Conservation (phyloP, 2,888 invertebrate genomes). For the Tenthredo notha region DNA sequence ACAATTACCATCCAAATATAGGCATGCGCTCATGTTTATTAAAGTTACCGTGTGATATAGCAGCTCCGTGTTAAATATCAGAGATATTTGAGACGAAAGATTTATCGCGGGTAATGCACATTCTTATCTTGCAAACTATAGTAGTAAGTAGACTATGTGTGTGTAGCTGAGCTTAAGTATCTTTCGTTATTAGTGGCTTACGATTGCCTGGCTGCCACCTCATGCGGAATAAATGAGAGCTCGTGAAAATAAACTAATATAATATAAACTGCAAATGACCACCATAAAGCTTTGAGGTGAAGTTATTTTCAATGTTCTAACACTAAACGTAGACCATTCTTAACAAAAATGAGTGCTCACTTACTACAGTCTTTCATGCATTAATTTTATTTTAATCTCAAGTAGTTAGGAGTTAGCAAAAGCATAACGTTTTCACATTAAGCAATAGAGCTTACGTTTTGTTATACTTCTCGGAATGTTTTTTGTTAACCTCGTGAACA, state of each 20-base stretch:
- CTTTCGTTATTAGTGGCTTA: conserved; percentile 42
- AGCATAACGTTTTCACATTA: neutral
- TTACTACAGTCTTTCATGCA: neutral
- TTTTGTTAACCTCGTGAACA: neutral
- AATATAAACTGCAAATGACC: conserved; percentile 43
- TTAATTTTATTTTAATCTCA: neutral
- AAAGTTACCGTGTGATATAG: neutral
- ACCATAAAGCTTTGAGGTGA: conserved; percentile 33
- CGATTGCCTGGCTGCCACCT: conserved; percentile 20
- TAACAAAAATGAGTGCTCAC: neutral
- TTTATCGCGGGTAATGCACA: conserved; percentile 27
- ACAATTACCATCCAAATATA: neutral
- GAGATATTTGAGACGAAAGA: conserved; percentile 13
- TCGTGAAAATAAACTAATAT: conserved; percentile 39
- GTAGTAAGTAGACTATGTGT: neutral
- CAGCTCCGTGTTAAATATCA: neutral
- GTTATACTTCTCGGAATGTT: neutral
- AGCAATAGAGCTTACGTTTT: conserved; percentile 4
- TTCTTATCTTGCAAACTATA: conserved; percentile 7
- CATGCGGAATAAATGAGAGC: conserved; percentile 42
- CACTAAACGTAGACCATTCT: conserved; percentile 21
- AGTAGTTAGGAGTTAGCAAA: neutral
- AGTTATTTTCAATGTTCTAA: conserved; percentile 30
- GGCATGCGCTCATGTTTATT: neutral
- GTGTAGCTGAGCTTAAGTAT: conserved; percentile 8